Conservation (phyloP, 1,140 invertebrate species). For the Eciton burchellii region DNA sequence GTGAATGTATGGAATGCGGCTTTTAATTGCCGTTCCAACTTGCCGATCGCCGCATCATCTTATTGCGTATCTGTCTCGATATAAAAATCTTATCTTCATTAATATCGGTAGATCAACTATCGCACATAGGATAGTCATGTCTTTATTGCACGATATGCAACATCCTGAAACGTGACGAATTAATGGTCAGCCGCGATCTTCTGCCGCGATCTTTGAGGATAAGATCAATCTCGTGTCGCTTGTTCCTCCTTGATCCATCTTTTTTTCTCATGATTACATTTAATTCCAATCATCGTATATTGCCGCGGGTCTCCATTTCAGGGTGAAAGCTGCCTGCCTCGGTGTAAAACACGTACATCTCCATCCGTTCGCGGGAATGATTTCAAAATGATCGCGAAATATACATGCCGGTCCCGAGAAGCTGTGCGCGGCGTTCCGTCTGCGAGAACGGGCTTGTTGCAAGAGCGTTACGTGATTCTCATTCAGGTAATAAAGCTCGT, state of each 20-base stretch:
- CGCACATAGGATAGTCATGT: neutral
- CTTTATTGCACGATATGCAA: neutral
- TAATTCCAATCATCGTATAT: constrained; percentile 2
- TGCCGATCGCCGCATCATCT: neutral
- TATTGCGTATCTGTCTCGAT: neutral
- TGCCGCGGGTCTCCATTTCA: neutral
- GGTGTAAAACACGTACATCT: constrained; percentile 21
- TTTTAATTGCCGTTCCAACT: constrained; percentile 20
- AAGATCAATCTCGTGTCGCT: neutral
- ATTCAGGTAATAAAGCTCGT: constrained; percentile 50
- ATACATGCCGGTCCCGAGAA: constrained; percentile 32
- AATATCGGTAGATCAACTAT: neutral
- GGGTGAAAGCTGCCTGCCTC: constrained; percentile 8
- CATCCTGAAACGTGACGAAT: neutral
- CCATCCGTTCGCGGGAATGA: constrained; percentile 10
- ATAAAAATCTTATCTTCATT: constrained; percentile 7
- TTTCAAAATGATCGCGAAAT: constrained; percentile 49
- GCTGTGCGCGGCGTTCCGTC: neutral
- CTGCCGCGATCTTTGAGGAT: neutral
- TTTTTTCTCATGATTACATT: neutral
- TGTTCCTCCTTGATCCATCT: neutral
- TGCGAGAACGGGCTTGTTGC: constrained; percentile 36
- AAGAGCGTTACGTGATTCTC: constrained; percentile 51
- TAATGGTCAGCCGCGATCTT: neutral
- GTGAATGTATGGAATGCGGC: constrained; percentile 18